Evolutionary conservation across 2,888 invertebrate species (phyloP), one percentile per base, ranked within the genome.

Genomic region (Diarsia mendica): DNA sequence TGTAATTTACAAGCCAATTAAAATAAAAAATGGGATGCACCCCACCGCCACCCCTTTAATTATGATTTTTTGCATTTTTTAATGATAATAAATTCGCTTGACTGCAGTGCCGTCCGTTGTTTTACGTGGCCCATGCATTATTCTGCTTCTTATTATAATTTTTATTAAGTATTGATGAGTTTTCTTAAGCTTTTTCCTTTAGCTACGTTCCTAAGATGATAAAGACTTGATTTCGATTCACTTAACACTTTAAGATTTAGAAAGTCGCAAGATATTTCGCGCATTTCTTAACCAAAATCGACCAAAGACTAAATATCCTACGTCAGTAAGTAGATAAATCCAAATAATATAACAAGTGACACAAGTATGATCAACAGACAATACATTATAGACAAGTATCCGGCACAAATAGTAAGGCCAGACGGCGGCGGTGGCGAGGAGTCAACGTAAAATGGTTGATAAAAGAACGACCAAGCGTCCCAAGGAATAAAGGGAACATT

Each of bases 1-100:
- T 91, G 93, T 94, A 95, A 96, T 96, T 95, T 95, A 96, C 95
- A 95, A 94, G 95, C 94, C 95, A 95, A 96, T 95, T 96, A 95
- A 95, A 94, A 94, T 96, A 95, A 95, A 96, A 95, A 95, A 95
- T 95, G 95, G 93, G 93, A 92, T 92, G 92, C 95, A 93, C 92
- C 94, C 93, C 91, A 84, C 88, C 87, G 85, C 93, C 95, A 93
- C 95, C 96, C 94, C 94, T 94, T 95, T 95, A 93, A 96, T 96
- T 95, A 96, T 95, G 93, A 92, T 95, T 95, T 95, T 96, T 94
- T 95, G 93, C 94, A 93, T 94, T 95, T 96, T 96, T 95, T 94
- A 95, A 95, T 95, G 95, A 94, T 94, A 95, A 95, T 96, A 96
- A 95, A 95, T 95, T 93, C 90, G 90, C 91, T 89, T 90, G 90